Evolutionary conservation across 2,888 invertebrate genomes (phyloP), one percentile per base, ranked within the genome.

Genomic region (Coronaproctus castanopsis): DNA sequence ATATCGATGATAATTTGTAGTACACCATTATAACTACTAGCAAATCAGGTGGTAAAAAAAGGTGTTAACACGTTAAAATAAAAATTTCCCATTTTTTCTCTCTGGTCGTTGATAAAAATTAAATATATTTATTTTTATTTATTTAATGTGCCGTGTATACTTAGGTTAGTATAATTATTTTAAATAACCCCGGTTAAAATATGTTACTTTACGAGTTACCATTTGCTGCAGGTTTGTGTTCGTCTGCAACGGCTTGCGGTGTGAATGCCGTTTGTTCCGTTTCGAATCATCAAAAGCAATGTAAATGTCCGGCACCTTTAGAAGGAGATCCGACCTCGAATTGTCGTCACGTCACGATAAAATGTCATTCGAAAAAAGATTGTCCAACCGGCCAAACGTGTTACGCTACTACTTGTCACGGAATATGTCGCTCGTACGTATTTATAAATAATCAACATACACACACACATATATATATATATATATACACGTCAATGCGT

Each of bases 251-350:
- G 3, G 81, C 85, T 22, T 90, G 90, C 68, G 90, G 90, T 52
- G 83, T 83, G 2, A 91, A 91, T 68, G 85, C 90, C 0, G 69
- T 80, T 61, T 91, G 91, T 68, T 69, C 73, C 14, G 78, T 84
- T 1, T 71, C 76, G 63, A 79, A 84, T 66, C 89, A 91, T 69
- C 75, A 76, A 62, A 85, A 86, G 63, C 72, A 79, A 53, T 92
- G 91, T 69, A 72, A 73, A 21, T 91, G 91, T 70, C 82, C 85
- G 2, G 67, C 75, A 55, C 79, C 80, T 19, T 74, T 90, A 19
- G 74, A 78, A 50, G 91, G 91, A 51, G 83, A 90, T 73, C 78
- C 90, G 21, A 75, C 80, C 63, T 73, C 79, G 54, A 81, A 80
- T 14, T 91, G 91, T 68, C 80, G 81, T 68, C 78, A 83, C 66